phyloP scores from a whole-genome alignment of 2,113 vertebrate species.

The Myanophis thanlyinensis region DNA sequence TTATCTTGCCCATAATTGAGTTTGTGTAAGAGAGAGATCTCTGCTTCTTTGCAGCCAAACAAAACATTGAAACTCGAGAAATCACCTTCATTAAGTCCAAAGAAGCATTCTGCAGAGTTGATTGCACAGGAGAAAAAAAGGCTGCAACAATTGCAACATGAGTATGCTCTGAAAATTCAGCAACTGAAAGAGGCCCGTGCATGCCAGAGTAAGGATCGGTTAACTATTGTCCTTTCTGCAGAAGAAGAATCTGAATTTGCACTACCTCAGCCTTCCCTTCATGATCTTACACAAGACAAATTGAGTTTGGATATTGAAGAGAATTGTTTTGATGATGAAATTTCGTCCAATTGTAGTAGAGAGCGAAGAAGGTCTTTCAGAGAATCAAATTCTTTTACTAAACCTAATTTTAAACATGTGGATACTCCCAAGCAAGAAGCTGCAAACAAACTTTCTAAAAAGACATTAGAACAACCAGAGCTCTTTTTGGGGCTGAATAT shows the following conservation, averaged over 20 bases:
- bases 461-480: slow-evolving; percentile 69
- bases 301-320: slow-evolving; percentile 87
- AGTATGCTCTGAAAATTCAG: slow-evolving; percentile 97
- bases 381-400: slow-evolving; percentile 88
- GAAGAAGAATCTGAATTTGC: slow-evolving; percentile 74
- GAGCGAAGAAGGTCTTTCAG: slow-evolving; percentile 84
- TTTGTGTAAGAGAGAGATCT: slow-evolving; percentile 25
- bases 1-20: slow-evolving; percentile 4
- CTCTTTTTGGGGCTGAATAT: slow-evolving; percentile 84
- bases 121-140: slow-evolving; percentile 90
- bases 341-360: slow-evolving; percentile 69
- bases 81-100: slow-evolving; percentile 71
- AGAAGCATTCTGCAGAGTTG: slow-evolving; percentile 86
- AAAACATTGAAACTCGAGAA: slow-evolving; percentile 82
- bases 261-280: slow-evolving; percentile 90
- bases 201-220: slow-evolving; percentile 74
- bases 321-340: slow-evolving; percentile 78
- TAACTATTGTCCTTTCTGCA: slow-evolving; percentile 49
- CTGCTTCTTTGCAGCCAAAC: slow-evolving; percentile 68
- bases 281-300: slow-evolving; percentile 97
- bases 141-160: slow-evolving; percentile 91
- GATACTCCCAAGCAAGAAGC: slow-evolving; percentile 75
- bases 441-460: slow-evolving; percentile 65
- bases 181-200: slow-evolving; percentile 91
- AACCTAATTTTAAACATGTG: slow-evolving; percentile 87